Evolutionary conservation across 2,888 invertebrate species (phyloP).

Genomic region (Drosophila meridiana): DNA sequence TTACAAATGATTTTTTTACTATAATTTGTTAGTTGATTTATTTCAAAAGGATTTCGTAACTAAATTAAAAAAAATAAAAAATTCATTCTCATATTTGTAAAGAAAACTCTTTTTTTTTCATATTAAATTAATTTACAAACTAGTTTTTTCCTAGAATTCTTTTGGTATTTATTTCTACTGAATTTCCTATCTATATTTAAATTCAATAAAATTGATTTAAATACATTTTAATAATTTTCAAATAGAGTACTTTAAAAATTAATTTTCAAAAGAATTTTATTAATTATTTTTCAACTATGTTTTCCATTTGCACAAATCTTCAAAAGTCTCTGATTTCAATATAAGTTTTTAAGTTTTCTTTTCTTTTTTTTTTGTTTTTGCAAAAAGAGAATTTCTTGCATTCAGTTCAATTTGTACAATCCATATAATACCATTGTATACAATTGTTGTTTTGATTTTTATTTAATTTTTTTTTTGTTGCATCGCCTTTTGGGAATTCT

Average conservation of each 20-base stretch:
- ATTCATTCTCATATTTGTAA: too few species aligned
- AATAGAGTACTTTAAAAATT: not conserved
- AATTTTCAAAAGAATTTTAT: not conserved
- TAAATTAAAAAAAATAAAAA: not conserved
- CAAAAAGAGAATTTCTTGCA: not conserved
- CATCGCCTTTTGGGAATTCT: slow-evolving; percentile 7
- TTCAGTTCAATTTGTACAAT: not conserved
- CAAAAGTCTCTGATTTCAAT: not conserved
- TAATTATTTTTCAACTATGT: not conserved
- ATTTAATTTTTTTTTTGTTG: not conserved
- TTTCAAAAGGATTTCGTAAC: not conserved
- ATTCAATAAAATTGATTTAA: not conserved
- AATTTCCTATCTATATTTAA: not conserved
- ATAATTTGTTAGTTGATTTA: too few species aligned
- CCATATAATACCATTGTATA: not conserved
- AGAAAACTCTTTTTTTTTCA: too few species aligned
- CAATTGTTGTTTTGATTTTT: not conserved
- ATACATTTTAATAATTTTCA: not conserved
- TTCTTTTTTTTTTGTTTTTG: not conserved
- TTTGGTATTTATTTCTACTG: too few species aligned
- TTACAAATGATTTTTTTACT: not conserved
- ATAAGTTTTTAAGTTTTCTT: not conserved
- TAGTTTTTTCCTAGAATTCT: not conserved
- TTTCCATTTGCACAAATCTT: not conserved
- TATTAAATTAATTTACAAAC: not conserved